These are phyloP conservation scores for Aspidiotus rigidus DNA, from an alignment of 2,888 invertebrate species.

Conservation along the genomic window DNA sequence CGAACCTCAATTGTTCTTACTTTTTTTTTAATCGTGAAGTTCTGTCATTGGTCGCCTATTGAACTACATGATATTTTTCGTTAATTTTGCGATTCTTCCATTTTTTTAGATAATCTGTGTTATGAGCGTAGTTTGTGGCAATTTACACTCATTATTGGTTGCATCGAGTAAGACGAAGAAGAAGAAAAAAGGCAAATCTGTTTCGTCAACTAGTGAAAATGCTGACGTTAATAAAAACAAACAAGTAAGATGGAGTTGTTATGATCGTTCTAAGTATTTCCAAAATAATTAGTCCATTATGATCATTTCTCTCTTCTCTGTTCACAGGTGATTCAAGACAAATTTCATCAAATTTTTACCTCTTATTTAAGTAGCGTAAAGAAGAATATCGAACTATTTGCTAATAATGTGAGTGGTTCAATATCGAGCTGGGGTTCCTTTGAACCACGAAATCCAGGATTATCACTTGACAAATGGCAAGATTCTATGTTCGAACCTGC, in stretches of 20 bases:
- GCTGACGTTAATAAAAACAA: constrained; percentile 15
- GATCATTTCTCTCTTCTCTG: not conserved
- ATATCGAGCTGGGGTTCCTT: constrained; percentile 14
- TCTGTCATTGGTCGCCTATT: too few species aligned
- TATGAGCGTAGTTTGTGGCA: constrained; percentile 23
- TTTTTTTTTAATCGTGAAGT: too few species aligned
- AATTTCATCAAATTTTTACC: constrained; percentile 12
- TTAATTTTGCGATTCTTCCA: not conserved
- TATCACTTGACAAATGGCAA: not conserved
- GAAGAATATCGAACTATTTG: constrained; percentile 14
- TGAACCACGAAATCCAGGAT: constrained; percentile 19
- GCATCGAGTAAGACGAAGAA: constrained; percentile 20
- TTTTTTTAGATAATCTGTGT: constrained; percentile 16
- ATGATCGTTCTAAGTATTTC: not conserved
- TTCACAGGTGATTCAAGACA: constrained; percentile 21
- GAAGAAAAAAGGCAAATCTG: constrained; percentile 23
- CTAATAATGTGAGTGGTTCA: constrained; percentile 9
- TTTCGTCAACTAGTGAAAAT: not conserved
- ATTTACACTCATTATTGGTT: constrained; percentile 13
- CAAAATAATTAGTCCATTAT: not conserved
- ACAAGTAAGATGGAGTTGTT: constrained; percentile 6
- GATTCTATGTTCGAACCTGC: not conserved
- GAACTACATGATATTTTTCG: not conserved
- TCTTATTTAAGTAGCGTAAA: constrained; percentile 16
- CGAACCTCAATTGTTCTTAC: too few species aligned